Conservation (phyloP, 2,797 vertebrate genomes). For the Enteromius mattozi region DNA sequence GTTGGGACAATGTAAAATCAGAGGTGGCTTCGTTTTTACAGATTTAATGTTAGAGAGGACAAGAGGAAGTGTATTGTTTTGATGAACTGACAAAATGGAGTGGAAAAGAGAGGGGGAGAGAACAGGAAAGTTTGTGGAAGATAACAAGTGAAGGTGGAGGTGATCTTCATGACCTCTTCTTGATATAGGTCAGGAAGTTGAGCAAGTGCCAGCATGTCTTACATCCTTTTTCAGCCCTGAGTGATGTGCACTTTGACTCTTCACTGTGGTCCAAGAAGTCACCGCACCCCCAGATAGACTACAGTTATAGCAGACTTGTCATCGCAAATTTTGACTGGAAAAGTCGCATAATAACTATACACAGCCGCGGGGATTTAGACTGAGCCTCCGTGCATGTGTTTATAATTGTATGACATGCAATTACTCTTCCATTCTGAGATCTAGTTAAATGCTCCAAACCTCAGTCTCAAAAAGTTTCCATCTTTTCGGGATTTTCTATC, state of each 20-base stretch:
- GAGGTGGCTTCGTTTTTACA: neutral
- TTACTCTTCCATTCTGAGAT: conserved; percentile 37
- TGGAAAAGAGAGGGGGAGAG: conserved; percentile 16
- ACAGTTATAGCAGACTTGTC: neutral
- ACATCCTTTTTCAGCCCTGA: conserved; percentile 64
- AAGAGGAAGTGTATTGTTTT: neutral
- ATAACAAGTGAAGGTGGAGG: neutral
- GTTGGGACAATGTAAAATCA: neutral
- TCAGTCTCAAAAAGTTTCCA: conserved; percentile 7
- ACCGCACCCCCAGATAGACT: neutral
- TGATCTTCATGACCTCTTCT: conserved; percentile 46
- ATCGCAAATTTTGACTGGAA: conserved; percentile 1
- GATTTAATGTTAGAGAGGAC: neutral
- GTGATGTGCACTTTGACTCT: conserved; percentile 46
- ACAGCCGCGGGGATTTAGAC: neutral
- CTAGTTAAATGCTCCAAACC: conserved; percentile 9
- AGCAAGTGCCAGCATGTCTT: conserved; percentile 62
- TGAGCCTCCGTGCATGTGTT: conserved; percentile 5
- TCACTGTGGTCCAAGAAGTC: conserved; percentile 9
- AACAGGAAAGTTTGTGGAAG: neutral
- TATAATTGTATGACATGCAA: conserved; percentile 29
- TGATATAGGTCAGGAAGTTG: conserved; percentile 56
- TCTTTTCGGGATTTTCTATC: conserved; percentile 22
- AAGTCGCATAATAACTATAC: conserved; percentile 13
- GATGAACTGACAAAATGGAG: neutral